Base-by-base conservation (phyloP, 2,888 invertebrate species). In the Fissipunctia ypsillon region DNA sequence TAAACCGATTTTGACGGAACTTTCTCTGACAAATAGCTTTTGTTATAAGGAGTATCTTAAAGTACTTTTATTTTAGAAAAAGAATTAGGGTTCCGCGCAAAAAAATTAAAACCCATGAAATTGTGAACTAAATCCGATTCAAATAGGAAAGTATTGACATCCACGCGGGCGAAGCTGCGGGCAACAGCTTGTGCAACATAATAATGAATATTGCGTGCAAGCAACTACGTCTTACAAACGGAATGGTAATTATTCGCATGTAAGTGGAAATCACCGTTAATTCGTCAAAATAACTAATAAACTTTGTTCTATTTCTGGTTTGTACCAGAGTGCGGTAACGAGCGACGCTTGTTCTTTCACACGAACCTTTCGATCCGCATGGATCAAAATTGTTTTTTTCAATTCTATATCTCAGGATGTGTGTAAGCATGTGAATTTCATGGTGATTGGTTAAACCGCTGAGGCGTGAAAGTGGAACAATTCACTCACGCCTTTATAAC, bases 391-490 rank as follows among this genome's bases (percentile, higher is more conserved):
- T 25, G 0, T 48, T 60, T 63, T 57, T 6, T 65, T 63, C 41
- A 50, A 43, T 61, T 66, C 35, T 16, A 19, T 66, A 16, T 48
- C 45, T 48, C 4, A 52, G 22, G 19, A 9, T 64, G 28, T 41
- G 25, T 45, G 19, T n/a, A 52, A 14, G 25, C 54, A 56, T 75
- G 52, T 35, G 25, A 77, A 81, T 81, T 66, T 77, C 67, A 60
- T 56, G 56, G 61, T 63, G 56, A 69, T 63, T 25, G 80, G 52
- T 71, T 45, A n/a, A 59, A 64, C 31, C 43, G 60, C 19, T 65
- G 54, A 80, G 28, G 38, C 64, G 59, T 84, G 84, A 83, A 85
- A 83, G 86, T 89, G 85, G 81, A 74, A 81, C 83, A 82, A 87
- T 86, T 83, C 79, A 81, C 73, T 69, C 76, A 81, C 45, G 69